Evolutionary conservation across 1,140 invertebrate genomes (phyloP).

Genomic region (Aplysia californica): DNA sequence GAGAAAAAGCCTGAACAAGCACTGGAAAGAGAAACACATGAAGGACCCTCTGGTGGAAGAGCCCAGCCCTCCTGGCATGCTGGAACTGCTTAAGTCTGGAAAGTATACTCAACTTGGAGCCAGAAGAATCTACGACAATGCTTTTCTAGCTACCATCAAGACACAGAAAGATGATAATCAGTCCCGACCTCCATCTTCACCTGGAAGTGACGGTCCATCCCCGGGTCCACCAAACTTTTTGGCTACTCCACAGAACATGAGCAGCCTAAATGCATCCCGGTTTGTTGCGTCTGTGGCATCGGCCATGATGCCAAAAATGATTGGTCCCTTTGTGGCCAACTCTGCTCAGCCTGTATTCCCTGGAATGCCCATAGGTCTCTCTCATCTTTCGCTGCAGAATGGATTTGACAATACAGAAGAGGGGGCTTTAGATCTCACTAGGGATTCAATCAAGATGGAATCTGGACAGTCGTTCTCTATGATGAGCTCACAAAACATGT

Average conservation of each 20-base stretch:
- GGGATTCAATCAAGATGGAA: neutral
- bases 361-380: constrained; percentile 10
- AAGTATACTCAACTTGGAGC: constrained; percentile 35
- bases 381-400: constrained; percentile 11
- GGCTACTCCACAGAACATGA: neutral
- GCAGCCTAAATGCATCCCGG: neutral
- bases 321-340: constrained; percentile 60
- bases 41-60: constrained; percentile 51
- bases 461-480: neutral
- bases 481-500: neutral
- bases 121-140: constrained; percentile 22
- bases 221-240: constrained; percentile 23
- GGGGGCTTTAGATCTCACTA: constrained; percentile 7
- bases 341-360: constrained; percentile 38
- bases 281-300: neutral
- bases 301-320: constrained; percentile 39
- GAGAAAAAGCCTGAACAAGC: constrained; percentile 68
- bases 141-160: constrained; percentile 19
- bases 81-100: constrained; percentile 35
- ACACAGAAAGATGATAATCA: constrained; percentile 15
- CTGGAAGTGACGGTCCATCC: neutral
- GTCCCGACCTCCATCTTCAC: neutral
- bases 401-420: constrained; percentile 22
- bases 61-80: constrained; percentile 43
- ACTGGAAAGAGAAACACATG: constrained; percentile 69